phyloP scores from a whole-genome alignment of 2,888 invertebrate species.

The Dilophus febrilis region DNA sequence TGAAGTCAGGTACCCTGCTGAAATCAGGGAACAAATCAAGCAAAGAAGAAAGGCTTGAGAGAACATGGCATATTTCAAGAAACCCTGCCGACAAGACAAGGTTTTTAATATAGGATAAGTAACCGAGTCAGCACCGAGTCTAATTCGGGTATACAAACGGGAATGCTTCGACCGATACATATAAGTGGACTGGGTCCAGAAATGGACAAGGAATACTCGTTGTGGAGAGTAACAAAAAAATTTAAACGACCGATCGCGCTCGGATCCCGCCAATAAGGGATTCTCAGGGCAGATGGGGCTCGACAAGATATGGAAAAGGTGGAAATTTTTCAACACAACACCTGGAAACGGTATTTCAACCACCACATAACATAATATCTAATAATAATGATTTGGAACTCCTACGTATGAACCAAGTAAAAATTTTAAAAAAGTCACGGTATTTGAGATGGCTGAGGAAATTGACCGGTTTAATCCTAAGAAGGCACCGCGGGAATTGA shows the following conservation, averaged over 20 bases:
- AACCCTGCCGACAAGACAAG: neutral
- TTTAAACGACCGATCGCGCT: neutral
- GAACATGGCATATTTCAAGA: neutral
- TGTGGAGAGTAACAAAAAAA: neutral
- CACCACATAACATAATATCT: too few species aligned
- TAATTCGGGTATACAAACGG: neutral
- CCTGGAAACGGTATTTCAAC: too few species aligned
- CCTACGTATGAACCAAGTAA: too few species aligned
- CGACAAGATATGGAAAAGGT: neutral
- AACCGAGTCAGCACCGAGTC: neutral
- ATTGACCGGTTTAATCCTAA: too few species aligned
- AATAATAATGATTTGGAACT: too few species aligned
- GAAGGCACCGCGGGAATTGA: too few species aligned
- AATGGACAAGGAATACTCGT: neutral
- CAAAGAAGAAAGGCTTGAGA: neutral
- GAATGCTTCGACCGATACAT: neutral
- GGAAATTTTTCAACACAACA: neutral
- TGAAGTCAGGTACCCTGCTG: too few species aligned
- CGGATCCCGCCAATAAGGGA: neutral
- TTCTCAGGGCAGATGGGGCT: neutral
- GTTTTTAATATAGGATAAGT: neutral
- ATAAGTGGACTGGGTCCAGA: neutral
- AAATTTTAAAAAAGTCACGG: too few species aligned
- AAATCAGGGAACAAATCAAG: neutral
- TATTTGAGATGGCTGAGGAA: too few species aligned